Evolutionary conservation across 2,888 invertebrate genomes (phyloP).

Genomic region (Lasioglossum pauxillum): DNA sequence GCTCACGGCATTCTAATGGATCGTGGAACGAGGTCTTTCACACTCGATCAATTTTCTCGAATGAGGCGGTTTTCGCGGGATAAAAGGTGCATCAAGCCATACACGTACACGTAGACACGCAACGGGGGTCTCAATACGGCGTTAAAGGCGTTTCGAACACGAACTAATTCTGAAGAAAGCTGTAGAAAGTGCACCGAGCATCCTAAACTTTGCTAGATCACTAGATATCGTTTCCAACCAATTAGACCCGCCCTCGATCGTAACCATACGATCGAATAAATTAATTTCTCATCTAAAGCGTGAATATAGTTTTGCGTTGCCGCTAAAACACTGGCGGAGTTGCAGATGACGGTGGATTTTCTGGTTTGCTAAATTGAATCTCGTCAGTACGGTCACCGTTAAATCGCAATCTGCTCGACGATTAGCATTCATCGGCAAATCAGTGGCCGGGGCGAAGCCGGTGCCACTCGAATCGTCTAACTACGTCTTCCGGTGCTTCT

Average conservation of each 20-base stretch:
- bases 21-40: conserved; percentile 75
- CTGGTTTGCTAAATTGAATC: background rate
- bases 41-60: conserved; percentile 80
- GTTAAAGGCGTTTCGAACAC: conserved; percentile 48
- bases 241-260: too few relatives aligned
- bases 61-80: conserved; percentile 78
- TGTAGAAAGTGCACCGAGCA: conserved; percentile 7
- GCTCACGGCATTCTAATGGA: conserved; percentile 72
- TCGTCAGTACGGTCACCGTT: background rate
- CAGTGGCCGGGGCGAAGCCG: background rate
- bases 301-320: background rate
- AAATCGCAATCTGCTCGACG: background rate
- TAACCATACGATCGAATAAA: too few relatives aligned
- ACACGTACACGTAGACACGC: conserved; percentile 60
- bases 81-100: conserved; percentile 81
- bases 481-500: background rate
- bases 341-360: background rate
- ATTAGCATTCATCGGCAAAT: background rate
- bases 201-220: background rate
- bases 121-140: conserved; percentile 58
- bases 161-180: conserved; percentile 50
- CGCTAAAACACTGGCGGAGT: fast-evolving
- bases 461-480: conserved; percentile 10
- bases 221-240: background rate
- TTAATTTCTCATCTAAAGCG: background rate